Percentiles rank a stretch among this genome's conserved stretches.
Evolutionary conservation across 2,797 vertebrate species (phyloP).

Genomic region (Hoplostethus mediterraneus): DNA sequence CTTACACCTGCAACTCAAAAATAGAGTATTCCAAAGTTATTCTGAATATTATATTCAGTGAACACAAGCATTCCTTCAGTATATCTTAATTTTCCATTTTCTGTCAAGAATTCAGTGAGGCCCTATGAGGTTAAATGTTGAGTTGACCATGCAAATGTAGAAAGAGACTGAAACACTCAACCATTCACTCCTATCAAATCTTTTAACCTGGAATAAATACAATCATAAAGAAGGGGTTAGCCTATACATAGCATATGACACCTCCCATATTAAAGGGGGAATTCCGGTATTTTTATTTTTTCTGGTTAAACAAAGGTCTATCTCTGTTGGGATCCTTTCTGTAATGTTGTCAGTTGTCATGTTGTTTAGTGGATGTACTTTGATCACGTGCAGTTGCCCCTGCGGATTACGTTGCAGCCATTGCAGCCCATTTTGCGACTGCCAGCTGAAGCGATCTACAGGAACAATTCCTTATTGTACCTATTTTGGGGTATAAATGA

Average conservation of each 20-base stretch:
- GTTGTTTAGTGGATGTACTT: too few relatives aligned
- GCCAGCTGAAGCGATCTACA: too few relatives aligned
- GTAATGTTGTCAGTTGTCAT: too few relatives aligned
- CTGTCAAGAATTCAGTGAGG: constrained; percentile 19
- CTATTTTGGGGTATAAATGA: too few relatives aligned
- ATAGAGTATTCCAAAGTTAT: constrained; percentile 11
- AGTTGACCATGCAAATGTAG: constrained; percentile 16
- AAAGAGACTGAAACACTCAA: constrained; percentile 4
- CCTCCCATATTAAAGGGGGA: too few relatives aligned
- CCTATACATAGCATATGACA: constrained; percentile 18
- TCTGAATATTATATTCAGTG: constrained; percentile 12
- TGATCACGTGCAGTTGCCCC: too few relatives aligned
- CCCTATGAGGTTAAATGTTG: constrained; percentile 47
- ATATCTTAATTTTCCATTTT: not conserved
- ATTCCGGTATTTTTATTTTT: too few relatives aligned
- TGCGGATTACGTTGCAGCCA: too few relatives aligned
- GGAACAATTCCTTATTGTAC: too few relatives aligned
- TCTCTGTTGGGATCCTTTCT: too few relatives aligned
- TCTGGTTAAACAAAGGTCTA: too few relatives aligned
- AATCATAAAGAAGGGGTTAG: constrained; percentile 11
- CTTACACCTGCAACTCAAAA: not conserved
- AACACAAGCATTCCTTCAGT: not conserved
- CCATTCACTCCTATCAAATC: constrained; percentile 8
- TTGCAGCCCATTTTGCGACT: too few relatives aligned
- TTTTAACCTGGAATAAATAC: constrained; percentile 29